Percentiles rank a stretch among this genome's conserved stretches.
phyloP scores from a whole-genome alignment of 2,797 vertebrate genomes.

The Graptemys geographica region DNA sequence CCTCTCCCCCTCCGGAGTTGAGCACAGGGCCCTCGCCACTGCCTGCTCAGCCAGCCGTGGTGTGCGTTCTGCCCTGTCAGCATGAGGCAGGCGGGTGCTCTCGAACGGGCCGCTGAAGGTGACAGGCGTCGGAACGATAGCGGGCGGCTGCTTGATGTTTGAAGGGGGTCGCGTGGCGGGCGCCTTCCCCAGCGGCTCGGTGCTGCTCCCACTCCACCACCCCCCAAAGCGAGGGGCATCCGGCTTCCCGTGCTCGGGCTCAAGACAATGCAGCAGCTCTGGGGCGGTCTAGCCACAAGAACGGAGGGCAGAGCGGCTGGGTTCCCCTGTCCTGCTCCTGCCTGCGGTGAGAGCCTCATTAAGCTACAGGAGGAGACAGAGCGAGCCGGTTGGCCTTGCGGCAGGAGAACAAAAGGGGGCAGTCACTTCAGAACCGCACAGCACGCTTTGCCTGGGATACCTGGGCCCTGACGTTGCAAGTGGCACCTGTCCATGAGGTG shows the following conservation, averaged over 20 bases:
- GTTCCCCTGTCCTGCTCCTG: too few species aligned
- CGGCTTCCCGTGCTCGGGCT: neutral
- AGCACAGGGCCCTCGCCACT: fast-evolving
- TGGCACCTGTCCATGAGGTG: too few species aligned
- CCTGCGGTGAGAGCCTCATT: fast-evolving
- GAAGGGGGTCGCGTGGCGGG: neutral
- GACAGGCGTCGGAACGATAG: slow-evolving; percentile 60
- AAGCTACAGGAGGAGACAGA: neutral
- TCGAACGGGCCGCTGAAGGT: neutral
- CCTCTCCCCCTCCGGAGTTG: neutral
- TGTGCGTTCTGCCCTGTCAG: slow-evolving; percentile 41
- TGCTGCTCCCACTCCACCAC: neutral
- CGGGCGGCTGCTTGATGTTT: neutral
- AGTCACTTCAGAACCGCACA: neutral
- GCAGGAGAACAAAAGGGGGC: neutral
- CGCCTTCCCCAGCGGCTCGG: neutral
- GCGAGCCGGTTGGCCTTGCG: too few species aligned
- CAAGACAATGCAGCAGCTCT: neutral
- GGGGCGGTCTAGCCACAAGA: too few species aligned
- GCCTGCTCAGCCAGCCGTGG: neutral
- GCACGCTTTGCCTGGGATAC: neutral
- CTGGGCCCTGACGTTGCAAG: neutral
- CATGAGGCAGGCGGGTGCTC: neutral
- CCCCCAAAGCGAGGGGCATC: neutral
- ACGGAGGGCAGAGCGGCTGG: too few species aligned